Evolutionary conservation across 1,140 invertebrate species (phyloP), one percentile per base, ranked within the genome.

Genomic region (Physella acuta): DNA sequence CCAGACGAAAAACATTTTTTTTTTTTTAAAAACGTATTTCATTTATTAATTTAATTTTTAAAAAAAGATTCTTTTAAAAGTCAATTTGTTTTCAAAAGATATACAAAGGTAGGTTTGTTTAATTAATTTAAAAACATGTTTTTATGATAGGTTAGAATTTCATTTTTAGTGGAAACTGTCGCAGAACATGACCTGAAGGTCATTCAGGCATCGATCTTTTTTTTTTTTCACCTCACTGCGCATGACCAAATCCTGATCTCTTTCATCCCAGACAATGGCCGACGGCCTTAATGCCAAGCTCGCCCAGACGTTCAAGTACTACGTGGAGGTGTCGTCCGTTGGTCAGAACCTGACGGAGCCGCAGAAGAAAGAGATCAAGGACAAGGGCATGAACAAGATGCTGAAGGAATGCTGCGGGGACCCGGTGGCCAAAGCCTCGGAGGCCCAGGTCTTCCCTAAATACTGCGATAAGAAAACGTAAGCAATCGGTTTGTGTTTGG

Each of bases 351-450:
- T 68, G 26, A 68, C 36, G 8, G 66, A 68, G 28, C 55, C 66
- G 8, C 34, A 17, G 16, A 58, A 59, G 56, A 68, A 68, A 24
- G 55, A 59, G 30, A 68, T 68, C 56, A 68, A 58, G 26, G 66
- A 68, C 31, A 68, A 68, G n/a, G 66, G 55, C 3, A 68, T 68
- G 66, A 68, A 60, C 56, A 68, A 68, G 36, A n/a, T 68, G 37
- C 66, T 68, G 2, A 68, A 68, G 30, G 66, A 59, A 34, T 59
- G 51, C 24, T 67, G 64, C 56, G 51, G 34, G 17, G 64, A 67
- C 36, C 36, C 64, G 39, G 64, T 39, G 28, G 64, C 64, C 34
- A 67, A 67, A 36, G 64, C 64, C 3, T 55, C 64, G 16, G 64
- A 67, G 30, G 64, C 53, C 1, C 53, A 55, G 26, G 64, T 67